Evolutionary conservation across 1,140 invertebrate genomes (phyloP), one percentile per base, ranked within the genome.

Genomic region (Drosophila nigrodunni): DNA sequence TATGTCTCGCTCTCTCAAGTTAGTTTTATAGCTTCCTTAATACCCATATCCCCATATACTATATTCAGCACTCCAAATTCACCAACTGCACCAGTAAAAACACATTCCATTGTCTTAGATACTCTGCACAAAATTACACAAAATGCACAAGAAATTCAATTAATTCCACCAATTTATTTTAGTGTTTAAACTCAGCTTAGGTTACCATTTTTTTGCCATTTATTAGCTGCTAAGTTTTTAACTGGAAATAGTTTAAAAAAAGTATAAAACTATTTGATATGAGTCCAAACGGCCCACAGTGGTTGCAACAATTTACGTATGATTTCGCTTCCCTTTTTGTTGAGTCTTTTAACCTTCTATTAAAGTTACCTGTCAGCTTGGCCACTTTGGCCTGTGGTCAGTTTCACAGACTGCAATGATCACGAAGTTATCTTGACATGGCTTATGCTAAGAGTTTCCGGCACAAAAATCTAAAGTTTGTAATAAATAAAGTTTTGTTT

Each of bases 401-500:
- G 54, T 15, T 49, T 62, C 46, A 39, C 25, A 62, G 37, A 6
- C 47, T 7, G 9, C 25, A 57, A 25, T 39, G 54, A 68, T 69
- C 55, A 46, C 9, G 57, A 52, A 58, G 15, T 49, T 15, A n/a
- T 47, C 47, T 39, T 62, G 11, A 50, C 34, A 7, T 52, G 18
- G 34, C 30, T 25, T 58, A 64, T 35, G 39, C 46, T 10, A 10
- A 59, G 66, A 55, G n/a, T 46, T 18, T 6, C 52, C 34, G n/a
- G n/a, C 47, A 64, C 49, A 65, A 67, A 61, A 60, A 44, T 46
- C 39, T 21, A 73, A 78, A 86, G 57, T 75, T 81, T 72, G 68
- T 68, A 78, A 59, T 74, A 83, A 83, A 65, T 65, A 83, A 83
- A 82, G 71, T 80, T 83, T 80, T 66, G 58, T 78, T 81, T 82